These are phyloP conservation scores for Xenopus laevis DNA, from an alignment of 2,113 vertebrate species.

Conservation along the genomic window DNA sequence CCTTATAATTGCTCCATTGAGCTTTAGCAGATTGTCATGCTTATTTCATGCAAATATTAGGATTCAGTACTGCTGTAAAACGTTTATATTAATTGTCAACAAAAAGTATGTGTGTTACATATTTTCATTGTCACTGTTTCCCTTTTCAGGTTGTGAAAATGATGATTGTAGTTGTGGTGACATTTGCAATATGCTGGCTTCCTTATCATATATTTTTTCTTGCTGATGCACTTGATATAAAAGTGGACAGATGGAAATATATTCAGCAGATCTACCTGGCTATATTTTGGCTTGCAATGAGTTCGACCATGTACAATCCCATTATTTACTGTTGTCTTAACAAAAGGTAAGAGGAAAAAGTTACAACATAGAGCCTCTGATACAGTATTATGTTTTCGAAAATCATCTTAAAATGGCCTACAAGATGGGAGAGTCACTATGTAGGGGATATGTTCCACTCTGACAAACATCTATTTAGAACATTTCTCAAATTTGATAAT, in stretches of 20 bases:
- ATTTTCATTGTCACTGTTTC: no score
- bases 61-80: no score
- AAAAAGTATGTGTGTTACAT: no score
- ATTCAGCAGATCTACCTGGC: slow-evolving; percentile 95
- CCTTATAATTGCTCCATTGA: no score
- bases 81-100: no score
- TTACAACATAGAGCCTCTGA: background rate
- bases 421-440: slow-evolving; percentile 11
- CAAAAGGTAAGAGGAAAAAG: slow-evolving; percentile 75
- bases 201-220: slow-evolving; percentile 95
- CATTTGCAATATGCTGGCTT: slow-evolving; percentile 94
- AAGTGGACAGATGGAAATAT: slow-evolving; percentile 79
- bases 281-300: slow-evolving; percentile 95
- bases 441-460: no score
- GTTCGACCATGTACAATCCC: slow-evolving; percentile 97
- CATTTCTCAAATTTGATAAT: slow-evolving; percentile 19
- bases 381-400: slow-evolving; percentile 10
- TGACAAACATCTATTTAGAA: no score
- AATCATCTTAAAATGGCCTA: slow-evolving; percentile 25
- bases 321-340: slow-evolving; percentile 98
- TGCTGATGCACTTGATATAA: slow-evolving; percentile 77
- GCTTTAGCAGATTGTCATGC: no score
- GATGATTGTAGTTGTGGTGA: slow-evolving; percentile 96
- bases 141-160: slow-evolving; percentile 90
- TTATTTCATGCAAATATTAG: no score